A percentile compares a stretch with the other conserved stretches of the same genome.
Evolutionary conservation across 2,797 vertebrate species (phyloP).

Genomic region (Catamblyrhynchus diadema): DNA sequence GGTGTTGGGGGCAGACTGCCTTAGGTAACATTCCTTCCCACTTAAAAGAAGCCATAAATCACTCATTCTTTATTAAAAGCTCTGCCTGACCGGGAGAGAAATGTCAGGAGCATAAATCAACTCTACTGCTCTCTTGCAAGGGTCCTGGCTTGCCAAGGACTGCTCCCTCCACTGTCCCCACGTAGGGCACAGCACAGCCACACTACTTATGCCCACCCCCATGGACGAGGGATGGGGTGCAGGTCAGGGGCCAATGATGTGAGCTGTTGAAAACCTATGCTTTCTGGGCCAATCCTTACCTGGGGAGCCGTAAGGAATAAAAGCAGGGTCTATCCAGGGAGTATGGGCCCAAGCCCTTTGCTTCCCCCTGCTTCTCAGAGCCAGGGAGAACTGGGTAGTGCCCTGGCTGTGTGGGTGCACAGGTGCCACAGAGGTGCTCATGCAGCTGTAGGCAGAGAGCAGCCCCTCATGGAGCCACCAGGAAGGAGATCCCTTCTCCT

Average conservation of each 20-base stretch:
- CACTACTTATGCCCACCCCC: not conserved
- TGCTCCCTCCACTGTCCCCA: not conserved
- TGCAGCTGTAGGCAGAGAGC: not conserved
- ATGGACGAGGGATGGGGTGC: fast-evolving
- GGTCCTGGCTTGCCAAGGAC: not conserved
- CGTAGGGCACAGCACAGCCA: fast-evolving
- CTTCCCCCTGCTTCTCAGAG: not conserved
- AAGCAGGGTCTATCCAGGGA: not conserved
- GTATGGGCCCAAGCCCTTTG: not conserved
- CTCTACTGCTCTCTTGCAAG: not conserved
- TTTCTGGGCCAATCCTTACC: not conserved
- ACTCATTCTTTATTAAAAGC: slow-evolving; percentile 67
- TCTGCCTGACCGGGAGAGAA: slow-evolving; percentile 27
- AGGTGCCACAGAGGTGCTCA: not conserved
- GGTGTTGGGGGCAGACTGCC: slow-evolving; percentile 38
- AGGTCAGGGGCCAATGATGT: not conserved
- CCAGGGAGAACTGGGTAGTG: not conserved
- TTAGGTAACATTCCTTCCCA: slow-evolving; percentile 62
- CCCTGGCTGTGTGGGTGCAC: not conserved
- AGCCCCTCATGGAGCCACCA: not conserved
- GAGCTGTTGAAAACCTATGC: not conserved
- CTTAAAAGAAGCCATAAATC: slow-evolving; percentile 65
- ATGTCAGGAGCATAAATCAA: slow-evolving; percentile 57
- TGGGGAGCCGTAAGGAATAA: not conserved
- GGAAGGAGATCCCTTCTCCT: not conserved